Evolutionary conservation across 2,888 invertebrate genomes (phyloP).

Genomic region (Ichneumoninae sp.): DNA sequence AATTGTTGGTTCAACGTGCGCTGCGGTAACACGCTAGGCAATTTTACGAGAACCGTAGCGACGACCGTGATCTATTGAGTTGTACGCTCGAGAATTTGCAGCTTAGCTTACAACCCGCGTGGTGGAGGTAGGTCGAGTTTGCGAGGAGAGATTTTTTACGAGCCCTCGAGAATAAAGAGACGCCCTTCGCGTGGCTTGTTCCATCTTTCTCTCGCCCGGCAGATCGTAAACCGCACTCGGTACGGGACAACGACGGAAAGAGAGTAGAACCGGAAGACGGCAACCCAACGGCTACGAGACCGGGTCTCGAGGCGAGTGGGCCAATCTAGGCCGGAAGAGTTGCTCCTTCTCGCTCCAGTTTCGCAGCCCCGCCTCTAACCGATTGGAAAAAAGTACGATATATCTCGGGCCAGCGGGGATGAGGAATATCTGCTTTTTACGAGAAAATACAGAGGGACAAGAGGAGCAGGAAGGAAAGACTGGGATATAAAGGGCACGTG

Average conservation of each 20-base stretch:
- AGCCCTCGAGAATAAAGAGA: conserved; percentile 66
- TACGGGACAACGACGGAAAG: conserved; percentile 48
- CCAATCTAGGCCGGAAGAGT: conserved; percentile 60
- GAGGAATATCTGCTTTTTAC: conserved; percentile 27
- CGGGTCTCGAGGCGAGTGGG: conserved; percentile 55
- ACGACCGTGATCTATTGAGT: conserved; percentile 59
- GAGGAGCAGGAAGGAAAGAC: conserved; percentile 6
- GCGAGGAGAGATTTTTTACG: conserved; percentile 63
- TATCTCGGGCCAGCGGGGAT: conserved; percentile 9
- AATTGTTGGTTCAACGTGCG: conserved; percentile 51
- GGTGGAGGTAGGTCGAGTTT: conserved; percentile 48
- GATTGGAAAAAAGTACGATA: conserved; percentile 52
- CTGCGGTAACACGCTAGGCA: conserved; percentile 52
- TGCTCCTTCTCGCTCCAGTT: conserved; percentile 30
- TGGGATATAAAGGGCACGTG: conserved; percentile 15
- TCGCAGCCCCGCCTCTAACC: conserved; percentile 5
- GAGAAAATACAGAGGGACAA: not conserved
- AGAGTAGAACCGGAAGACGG: conserved; percentile 62
- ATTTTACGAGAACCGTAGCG: conserved; percentile 59
- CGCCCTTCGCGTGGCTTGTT: conserved; percentile 64
- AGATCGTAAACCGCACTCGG: conserved; percentile 65
- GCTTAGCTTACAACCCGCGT: conserved; percentile 50
- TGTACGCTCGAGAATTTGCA: conserved; percentile 60
- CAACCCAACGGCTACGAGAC: conserved; percentile 40
- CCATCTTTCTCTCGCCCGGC: conserved; percentile 62